Evolutionary conservation across 1,140 invertebrate genomes (phyloP).

Genomic region (Caenorhabditis remanei): DNA sequence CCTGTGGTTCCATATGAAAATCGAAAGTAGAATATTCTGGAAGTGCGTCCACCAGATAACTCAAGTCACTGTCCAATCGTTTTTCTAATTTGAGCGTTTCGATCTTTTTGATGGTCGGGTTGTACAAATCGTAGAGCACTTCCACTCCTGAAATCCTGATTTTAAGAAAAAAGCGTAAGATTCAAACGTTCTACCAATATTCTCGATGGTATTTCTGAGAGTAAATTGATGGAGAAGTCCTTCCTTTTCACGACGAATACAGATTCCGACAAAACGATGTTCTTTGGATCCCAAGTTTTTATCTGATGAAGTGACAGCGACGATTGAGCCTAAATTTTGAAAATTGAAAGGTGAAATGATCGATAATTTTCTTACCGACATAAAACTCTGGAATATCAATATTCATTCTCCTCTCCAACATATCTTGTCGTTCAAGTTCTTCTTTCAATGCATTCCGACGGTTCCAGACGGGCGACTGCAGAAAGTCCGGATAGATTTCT

Average conservation of each 20-base stretch:
- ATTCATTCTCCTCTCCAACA: conserved; percentile 87
- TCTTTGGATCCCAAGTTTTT: conserved; percentile 87
- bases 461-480: conserved; percentile 87
- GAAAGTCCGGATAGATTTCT: conserved; percentile 92
- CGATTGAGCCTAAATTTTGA: conserved; percentile 84
- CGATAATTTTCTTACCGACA: conserved; percentile 84
- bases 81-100: conserved; percentile 92
- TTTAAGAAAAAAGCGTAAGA: too few species aligned
- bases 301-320: conserved; percentile 92
- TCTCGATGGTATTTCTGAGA: conserved; percentile 92
- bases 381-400: conserved; percentile 97
- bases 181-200: conserved; percentile 81
- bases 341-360: not conserved
- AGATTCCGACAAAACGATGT: conserved; percentile 94
- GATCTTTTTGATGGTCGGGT: conserved; percentile 90
- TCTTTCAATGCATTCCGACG: conserved; percentile 87
- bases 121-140: conserved; percentile 91
- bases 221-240: conserved; percentile 88
- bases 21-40: conserved; percentile 93
- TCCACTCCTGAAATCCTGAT: conserved; percentile 83
- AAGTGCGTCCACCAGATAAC: conserved; percentile 92
- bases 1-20: conserved; percentile 89
- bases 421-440: conserved; percentile 90
- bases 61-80: conserved; percentile 89
- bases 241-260: conserved; percentile 86